Percentiles rank a stretch among this genome's conserved stretches.
Conservation (phyloP, 2,888 invertebrate species). For the Resseliella maxima region DNA sequence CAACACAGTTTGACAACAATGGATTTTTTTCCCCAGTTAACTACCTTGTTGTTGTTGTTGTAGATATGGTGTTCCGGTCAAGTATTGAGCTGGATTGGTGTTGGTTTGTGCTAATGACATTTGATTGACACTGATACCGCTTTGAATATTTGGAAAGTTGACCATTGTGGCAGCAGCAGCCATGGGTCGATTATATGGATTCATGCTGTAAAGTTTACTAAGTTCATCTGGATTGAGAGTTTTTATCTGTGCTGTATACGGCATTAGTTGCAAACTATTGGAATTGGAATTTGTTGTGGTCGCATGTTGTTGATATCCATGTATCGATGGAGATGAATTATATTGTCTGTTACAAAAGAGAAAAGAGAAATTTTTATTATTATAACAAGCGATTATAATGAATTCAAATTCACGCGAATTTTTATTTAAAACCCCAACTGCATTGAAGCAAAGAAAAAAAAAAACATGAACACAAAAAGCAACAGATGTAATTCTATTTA, state of each 20-base stretch:
- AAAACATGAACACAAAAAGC: too few relatives aligned
- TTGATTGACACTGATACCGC: not conserved
- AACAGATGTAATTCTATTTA: not conserved
- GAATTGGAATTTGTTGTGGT: constrained; percentile 55
- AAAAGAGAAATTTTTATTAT: not conserved
- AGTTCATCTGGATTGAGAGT: constrained; percentile 65
- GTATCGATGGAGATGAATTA: constrained; percentile 57
- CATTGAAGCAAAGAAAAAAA: not conserved
- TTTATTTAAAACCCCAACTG: too few relatives aligned
- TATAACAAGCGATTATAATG: not conserved
- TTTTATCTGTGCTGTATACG: constrained; percentile 59
- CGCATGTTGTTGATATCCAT: not conserved
- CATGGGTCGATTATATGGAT: constrained; percentile 57
- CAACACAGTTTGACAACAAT: too few relatives aligned
- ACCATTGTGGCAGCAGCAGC: constrained; percentile 61
- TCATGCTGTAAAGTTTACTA: constrained; percentile 65
- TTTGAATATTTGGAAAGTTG: constrained; percentile 25
- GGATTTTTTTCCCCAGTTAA: too few relatives aligned
- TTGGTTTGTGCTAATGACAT: constrained; percentile 30
- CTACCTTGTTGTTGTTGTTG: too few relatives aligned
- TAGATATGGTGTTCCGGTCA: not conserved
- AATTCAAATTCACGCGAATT: too few relatives aligned
- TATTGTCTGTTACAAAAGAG: constrained; percentile 56
- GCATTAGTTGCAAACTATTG: constrained; percentile 61
- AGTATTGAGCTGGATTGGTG: not conserved